A percentile compares a stretch with the other conserved stretches of the same genome.
Evolutionary conservation across 1,140 invertebrate species (phyloP).

Genomic region (Caenorhabditis latens): DNA sequence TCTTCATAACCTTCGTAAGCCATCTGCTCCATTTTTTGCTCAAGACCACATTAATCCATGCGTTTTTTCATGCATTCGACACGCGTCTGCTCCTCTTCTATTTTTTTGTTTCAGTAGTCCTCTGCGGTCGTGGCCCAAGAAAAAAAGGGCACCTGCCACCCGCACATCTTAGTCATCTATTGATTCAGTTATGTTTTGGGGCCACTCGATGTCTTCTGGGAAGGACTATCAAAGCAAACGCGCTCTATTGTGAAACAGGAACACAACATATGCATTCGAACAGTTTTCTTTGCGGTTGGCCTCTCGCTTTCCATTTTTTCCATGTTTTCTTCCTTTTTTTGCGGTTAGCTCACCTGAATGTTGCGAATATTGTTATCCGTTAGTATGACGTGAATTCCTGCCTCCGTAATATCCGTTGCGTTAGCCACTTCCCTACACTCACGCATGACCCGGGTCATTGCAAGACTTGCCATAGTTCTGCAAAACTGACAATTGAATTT

Average conservation of each 20-base stretch:
- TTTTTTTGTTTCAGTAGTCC: neutral
- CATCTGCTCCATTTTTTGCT: neutral
- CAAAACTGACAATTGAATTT: neutral
- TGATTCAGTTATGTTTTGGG: no score
- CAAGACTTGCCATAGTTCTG: slow-evolving; percentile 50
- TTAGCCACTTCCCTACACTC: slow-evolving; percentile 61
- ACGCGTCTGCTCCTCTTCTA: neutral
- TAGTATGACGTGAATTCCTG: slow-evolving; percentile 60
- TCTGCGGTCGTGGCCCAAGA: neutral
- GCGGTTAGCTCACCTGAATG: neutral
- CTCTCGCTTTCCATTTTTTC: neutral
- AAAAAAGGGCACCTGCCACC: slow-evolving; percentile 2
- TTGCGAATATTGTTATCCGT: slow-evolving; percentile 36
- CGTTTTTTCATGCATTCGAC: neutral
- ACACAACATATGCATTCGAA: neutral
- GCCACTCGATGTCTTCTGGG: no score
- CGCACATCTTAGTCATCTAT: neutral
- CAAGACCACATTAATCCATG: slow-evolving; percentile 22
- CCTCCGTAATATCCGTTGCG: slow-evolving; percentile 38
- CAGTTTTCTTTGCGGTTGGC: neutral
- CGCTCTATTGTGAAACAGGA: no score
- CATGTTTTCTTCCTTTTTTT: neutral
- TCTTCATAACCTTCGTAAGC: neutral
- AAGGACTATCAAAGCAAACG: no score
- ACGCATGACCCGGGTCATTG: slow-evolving; percentile 52